phyloP scores from a whole-genome alignment of 2,113 vertebrate species.

The Dicrurus megarhynchus region DNA sequence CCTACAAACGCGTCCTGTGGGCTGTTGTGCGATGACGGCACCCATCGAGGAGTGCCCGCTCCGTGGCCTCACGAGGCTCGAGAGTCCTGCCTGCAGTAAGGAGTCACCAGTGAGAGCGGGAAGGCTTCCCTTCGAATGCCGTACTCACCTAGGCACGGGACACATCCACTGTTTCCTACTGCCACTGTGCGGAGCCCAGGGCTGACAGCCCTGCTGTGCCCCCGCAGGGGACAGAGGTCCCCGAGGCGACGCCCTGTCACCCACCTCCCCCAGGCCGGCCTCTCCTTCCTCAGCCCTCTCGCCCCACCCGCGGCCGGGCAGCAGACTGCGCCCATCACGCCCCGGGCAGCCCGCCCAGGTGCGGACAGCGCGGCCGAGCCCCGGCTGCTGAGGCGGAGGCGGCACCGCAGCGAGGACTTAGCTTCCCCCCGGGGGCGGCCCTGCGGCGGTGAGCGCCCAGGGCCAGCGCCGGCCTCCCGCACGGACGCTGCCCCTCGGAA shows the following conservation, averaged over 20 bases:
- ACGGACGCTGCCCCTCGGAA: neutral
- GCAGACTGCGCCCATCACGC: neutral
- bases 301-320: neutral
- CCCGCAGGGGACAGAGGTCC: rapidly evolving
- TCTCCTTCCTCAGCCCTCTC: neutral
- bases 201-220: neutral
- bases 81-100: neutral
- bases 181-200: neutral
- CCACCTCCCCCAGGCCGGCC: neutral
- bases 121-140: no score
- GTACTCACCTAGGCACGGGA: rapidly evolving
- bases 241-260: rapidly evolving
- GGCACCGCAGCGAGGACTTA: neutral
- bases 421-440: neutral
- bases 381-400: neutral
- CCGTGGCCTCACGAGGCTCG: rapidly evolving
- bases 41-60: neutral
- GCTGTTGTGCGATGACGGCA: neutral
- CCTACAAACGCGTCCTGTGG: neutral
- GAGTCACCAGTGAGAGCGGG: neutral
- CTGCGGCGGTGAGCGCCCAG: neutral
- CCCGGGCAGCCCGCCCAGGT: neutral
- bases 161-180: rapidly evolving
- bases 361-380: no score
- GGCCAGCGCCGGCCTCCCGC: neutral